Base-by-base conservation (phyloP, 2,113 vertebrate genomes). In the Platichthys stellatus region DNA sequence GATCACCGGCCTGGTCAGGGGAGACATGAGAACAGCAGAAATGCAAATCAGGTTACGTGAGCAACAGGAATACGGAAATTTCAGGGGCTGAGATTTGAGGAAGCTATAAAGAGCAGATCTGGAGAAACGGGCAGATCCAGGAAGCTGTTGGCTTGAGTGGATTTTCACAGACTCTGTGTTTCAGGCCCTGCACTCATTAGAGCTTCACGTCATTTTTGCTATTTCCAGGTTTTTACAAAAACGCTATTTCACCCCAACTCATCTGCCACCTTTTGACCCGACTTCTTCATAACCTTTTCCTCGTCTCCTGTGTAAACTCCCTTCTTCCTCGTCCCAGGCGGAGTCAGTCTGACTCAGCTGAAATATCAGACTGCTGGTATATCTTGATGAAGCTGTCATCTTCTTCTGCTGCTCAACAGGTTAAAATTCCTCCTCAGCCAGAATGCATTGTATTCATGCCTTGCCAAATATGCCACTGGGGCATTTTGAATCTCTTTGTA, bases 401-500 rank as follows among this genome's bases (percentile, higher is more conserved):
- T 49, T 80, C 54, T 72, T 21, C 35, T 23, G 31, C 69, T 77
- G 69, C 62, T 66, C 74, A 23, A 43, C 72, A 82, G 72, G 66
- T 76, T 40, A 54, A 43, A 70, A 73, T 83, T 84, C 70, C 63
- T 63, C 65, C 61, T 43, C 54, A 63, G 26, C 15, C 23, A 71
- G 40, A 78, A 43, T 45, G 24, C 26, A 66, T 54, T 76, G 75
- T 82, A 68, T 86, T 87, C 43, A 62, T 81, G 49, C 47, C 54
- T 61, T 70, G 77, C 79, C 84, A 85, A 82, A 85, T 81, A 87
- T 82, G 79, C 82, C 66, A 83, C 60, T 24, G 59, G 68, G 60
- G 24, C 76, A 86, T 53, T 54, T 6, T 65, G 54, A 76, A 53
- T 12, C 23, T 74, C 76, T 88, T 86, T 85, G 77, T 83, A 4